Evolutionary conservation across 2,888 invertebrate species (phyloP).

Genomic region (Polia nebulosa): DNA sequence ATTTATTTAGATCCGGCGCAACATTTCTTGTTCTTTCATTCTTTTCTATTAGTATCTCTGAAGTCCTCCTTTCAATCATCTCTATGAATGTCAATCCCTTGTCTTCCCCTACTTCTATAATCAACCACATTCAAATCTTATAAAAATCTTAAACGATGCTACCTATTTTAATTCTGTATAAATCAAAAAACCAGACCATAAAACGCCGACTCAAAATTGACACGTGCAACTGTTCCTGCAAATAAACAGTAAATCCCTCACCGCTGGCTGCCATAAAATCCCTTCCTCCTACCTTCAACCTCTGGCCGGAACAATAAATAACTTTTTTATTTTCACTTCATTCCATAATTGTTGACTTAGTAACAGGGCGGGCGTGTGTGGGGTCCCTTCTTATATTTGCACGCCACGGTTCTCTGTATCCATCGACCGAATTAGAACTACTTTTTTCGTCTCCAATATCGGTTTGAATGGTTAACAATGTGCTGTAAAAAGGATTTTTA

Average conservation of each 20-base stretch:
- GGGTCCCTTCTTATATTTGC: slow-evolving; percentile 72
- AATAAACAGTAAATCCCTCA: slow-evolving; percentile 62
- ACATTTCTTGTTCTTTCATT: no score
- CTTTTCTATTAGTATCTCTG: no score
- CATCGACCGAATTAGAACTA: slow-evolving; percentile 65
- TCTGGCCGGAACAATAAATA: slow-evolving; percentile 78
- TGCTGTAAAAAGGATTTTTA: slow-evolving; percentile 57
- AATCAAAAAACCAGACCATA: slow-evolving; percentile 1
- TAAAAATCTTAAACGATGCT: no score
- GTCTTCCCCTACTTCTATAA: no score
- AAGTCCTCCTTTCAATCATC: no score
- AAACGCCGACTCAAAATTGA: slow-evolving; percentile 42
- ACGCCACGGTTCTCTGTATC: slow-evolving; percentile 61
- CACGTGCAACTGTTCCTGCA: slow-evolving; percentile 59
- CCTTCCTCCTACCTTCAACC: slow-evolving; percentile 72
- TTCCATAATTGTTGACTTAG: slow-evolving; percentile 77
- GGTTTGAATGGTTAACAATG: slow-evolving; percentile 55
- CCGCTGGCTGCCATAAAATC: slow-evolving; percentile 55
- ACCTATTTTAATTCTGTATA: slow-evolving; percentile 1
- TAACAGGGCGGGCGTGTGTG: slow-evolving; percentile 69
- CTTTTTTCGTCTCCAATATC: slow-evolving; percentile 53
- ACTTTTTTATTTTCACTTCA: slow-evolving; percentile 75
- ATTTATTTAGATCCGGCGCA: no score
- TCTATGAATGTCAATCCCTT: no score
- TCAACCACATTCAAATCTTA: no score